Evolutionary conservation across 2,797 vertebrate genomes (phyloP).

Genomic region (Cuculus canorus): DNA sequence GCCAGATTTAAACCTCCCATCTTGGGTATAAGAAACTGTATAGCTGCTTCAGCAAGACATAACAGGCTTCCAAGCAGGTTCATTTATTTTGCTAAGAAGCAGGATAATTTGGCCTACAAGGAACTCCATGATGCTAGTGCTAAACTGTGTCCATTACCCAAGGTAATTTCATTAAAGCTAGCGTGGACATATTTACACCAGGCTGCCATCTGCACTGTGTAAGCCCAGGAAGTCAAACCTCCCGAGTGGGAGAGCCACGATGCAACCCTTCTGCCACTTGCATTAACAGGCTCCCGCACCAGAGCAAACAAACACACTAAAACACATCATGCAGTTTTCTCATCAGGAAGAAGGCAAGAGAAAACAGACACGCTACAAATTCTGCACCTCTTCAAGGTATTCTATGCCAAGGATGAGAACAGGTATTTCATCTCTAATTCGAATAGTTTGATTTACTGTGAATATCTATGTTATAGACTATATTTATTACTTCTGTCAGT

Average conservation of each 20-base stretch:
- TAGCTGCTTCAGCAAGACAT: background rate
- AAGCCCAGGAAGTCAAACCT: background rate
- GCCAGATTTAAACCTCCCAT: background rate
- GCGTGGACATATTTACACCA: background rate
- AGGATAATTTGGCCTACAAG: background rate
- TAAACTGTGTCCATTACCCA: background rate
- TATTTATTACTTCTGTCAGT: background rate
- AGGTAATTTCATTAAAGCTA: background rate
- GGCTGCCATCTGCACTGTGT: background rate
- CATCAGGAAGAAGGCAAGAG: background rate
- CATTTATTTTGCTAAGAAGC: background rate
- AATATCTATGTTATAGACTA: background rate
- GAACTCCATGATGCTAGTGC: background rate
- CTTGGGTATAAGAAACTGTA: background rate
- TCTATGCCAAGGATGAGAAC: background rate
- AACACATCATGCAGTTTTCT: background rate
- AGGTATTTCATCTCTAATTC: background rate
- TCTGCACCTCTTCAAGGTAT: background rate
- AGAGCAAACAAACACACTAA: background rate
- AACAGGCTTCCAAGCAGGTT: background rate
- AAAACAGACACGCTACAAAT: background rate
- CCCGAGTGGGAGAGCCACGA: background rate
- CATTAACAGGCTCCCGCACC: background rate
- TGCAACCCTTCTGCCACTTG: background rate
- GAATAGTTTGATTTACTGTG: background rate